Percentiles rank a stretch among this genome's conserved stretches.
Conservation (phyloP, 2,113 vertebrate species). For the Hymenochirus boettgeri region DNA sequence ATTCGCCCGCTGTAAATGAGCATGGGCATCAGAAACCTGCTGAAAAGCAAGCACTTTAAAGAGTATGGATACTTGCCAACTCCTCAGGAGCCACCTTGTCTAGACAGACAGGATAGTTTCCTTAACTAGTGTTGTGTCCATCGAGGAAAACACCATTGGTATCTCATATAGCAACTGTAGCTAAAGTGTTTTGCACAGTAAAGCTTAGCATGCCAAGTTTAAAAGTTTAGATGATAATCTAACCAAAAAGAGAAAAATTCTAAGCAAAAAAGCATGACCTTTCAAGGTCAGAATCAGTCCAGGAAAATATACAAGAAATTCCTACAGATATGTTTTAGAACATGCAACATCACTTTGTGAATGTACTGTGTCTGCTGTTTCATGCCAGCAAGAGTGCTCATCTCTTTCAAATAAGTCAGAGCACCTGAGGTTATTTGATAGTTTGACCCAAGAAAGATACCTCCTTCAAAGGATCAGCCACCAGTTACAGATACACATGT, state of each 20-base stretch:
- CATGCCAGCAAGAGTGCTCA: conserved; percentile 27
- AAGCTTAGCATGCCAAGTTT: conserved; percentile 58
- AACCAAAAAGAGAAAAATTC: conserved; percentile 54
- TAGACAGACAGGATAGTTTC: conserved; percentile 12
- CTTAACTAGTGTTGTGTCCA: conserved; percentile 22
- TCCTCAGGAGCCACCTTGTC: conserved; percentile 50
- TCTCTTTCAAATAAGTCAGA: conserved; percentile 27
- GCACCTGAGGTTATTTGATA: conserved; percentile 41
- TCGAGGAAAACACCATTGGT: conserved; percentile 39
- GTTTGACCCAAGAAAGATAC: conserved; percentile 44
- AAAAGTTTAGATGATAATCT: conserved; percentile 50
- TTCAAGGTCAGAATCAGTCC: conserved; percentile 30
- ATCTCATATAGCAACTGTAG: conserved; percentile 59
- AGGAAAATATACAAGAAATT: conserved; percentile 43
- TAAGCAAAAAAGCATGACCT: conserved; percentile 48
- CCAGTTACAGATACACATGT: conserved; percentile 46
- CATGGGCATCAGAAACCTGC: conserved; percentile 23
- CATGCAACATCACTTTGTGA: conserved; percentile 33
- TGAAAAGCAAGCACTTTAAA: conserved; percentile 55
- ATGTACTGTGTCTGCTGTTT: background rate
- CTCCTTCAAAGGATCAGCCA: conserved; percentile 34
- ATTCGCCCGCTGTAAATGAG: background rate
- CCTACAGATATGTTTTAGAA: background rate
- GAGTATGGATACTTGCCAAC: conserved; percentile 58
- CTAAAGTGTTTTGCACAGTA: conserved; percentile 69